These are phyloP conservation scores for Poliocrania exsul DNA, from an alignment of 2,797 vertebrate genomes.

Conservation along the genomic window DNA sequence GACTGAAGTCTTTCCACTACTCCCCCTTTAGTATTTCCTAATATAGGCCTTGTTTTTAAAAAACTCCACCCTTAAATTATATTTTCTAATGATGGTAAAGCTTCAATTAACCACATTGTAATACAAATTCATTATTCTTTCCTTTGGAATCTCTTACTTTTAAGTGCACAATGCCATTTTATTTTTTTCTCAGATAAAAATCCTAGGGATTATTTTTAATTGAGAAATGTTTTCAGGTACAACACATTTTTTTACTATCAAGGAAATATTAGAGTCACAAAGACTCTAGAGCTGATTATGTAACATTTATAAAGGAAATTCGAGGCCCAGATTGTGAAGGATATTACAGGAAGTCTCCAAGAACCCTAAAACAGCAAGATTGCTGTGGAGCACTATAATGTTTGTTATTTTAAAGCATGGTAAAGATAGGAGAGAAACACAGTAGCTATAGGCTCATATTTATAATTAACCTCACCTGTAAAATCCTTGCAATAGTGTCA, in stretches of 20 bases:
- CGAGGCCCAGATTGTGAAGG: neutral
- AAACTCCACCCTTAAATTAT: neutral
- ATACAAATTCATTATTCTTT: neutral
- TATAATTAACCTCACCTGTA: constrained; percentile 75
- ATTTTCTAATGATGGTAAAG: neutral
- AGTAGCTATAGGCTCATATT: constrained; percentile 71
- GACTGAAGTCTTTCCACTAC: neutral
- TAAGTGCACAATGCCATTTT: neutral
- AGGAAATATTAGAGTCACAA: neutral
- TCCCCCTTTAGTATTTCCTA: neutral
- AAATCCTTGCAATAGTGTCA: constrained; percentile 71
- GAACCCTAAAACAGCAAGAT: constrained; percentile 4
- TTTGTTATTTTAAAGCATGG: constrained; percentile 71
- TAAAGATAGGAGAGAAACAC: constrained; percentile 53
- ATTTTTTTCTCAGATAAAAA: neutral
- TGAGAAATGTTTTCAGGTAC: neutral
- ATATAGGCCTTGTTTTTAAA: neutral
- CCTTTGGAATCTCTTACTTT: neutral
- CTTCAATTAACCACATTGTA: neutral
- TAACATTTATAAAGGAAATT: constrained; percentile 36
- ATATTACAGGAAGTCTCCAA: neutral
- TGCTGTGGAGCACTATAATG: constrained; percentile 40
- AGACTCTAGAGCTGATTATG: neutral
- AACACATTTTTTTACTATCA: neutral
- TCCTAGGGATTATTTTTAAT: neutral